Base-by-base conservation (phyloP, 2,797 vertebrate species). In the Tympanoctomys barrerae region DNA sequence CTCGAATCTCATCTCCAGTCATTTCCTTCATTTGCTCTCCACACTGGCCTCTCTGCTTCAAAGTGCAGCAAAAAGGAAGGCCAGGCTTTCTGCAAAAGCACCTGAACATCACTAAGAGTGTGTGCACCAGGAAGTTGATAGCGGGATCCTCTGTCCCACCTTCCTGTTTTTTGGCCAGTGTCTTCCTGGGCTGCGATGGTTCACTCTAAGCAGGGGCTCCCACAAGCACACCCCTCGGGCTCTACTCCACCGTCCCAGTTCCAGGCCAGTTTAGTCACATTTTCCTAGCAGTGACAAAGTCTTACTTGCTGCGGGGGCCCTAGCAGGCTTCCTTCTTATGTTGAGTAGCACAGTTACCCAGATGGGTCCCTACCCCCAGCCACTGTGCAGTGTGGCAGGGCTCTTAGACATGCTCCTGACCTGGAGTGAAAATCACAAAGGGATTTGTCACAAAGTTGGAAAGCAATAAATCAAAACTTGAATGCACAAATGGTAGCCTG, bases 91-190 rank as follows among this genome's bases (percentile, higher is more conserved):
- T 97, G 70, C 83, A 6, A 46, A 28, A 14, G 64, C 97, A 22
- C 83, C 96, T 16, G 97, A 94, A 12, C 90, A 64, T 89, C 84
- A 87, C 2, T 61, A 52, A 89, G 59, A 75, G 16, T 33, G 19
- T 54, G 77, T 54, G 77, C 1, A 7, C 61, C 33, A 62, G 68
- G 12, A 26, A 46, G 61, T 0, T 28, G 59, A 49, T 10, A 13
- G 1, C 11, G 59, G 62, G 14, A 54, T 80, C 10, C 71, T 36
- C 94, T n/a, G 21, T 61, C 21, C 70, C 64, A 26, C 64, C 86
- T 31, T 84, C 91, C 75, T 82, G 83, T 75, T 90, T 90, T 93
- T 81, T 79, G 64, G 91, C 84, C 80, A 42, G 68, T 70, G 57
- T 24, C 46, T 87, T 73, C 39, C 78, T 85, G 36, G 57, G 86